Percentiles rank a stretch among this genome's conserved stretches.
These are phyloP conservation scores for Tricholaema leucomelas DNA, from an alignment of 2,113 vertebrate genomes.

Conservation along the genomic window DNA sequence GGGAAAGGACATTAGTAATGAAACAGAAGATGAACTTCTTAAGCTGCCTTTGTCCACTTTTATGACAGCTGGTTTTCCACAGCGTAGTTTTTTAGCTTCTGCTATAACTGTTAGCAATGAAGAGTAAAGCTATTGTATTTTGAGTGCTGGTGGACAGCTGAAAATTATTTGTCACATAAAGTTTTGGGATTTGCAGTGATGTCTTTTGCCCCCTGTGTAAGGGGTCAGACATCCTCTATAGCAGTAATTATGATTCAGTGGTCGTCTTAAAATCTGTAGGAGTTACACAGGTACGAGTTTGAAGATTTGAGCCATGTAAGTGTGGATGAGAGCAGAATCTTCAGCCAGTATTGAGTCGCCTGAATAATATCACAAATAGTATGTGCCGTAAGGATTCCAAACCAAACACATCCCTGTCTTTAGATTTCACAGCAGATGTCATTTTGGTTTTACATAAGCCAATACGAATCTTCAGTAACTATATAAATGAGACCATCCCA, in stretches of 20 bases:
- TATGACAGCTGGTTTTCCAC: not conserved
- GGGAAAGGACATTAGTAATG: not conserved
- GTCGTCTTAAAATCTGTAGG: not conserved
- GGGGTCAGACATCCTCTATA: not conserved
- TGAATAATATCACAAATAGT: conserved; percentile 9
- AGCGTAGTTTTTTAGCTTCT: not conserved
- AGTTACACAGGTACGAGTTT: not conserved
- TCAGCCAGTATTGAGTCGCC: not conserved
- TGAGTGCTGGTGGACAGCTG: not conserved
- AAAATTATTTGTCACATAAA: not conserved
- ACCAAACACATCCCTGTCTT: conserved; percentile 41
- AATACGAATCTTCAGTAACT: not conserved
- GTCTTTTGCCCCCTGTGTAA: not conserved
- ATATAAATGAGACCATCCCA: not conserved
- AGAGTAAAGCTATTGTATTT: not conserved
- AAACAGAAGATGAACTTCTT: not conserved
- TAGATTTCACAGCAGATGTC: conserved; percentile 19
- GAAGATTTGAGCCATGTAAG: not conserved
- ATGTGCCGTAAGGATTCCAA: conserved; percentile 40
- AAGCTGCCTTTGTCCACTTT: not conserved
- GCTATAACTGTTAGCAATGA: not conserved
- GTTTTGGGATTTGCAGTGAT: not conserved
- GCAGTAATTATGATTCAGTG: not conserved
- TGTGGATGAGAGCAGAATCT: not conserved
- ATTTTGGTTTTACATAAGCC: not conserved